These are phyloP conservation scores for Catharus bicknelli DNA, from an alignment of 2,113 vertebrate genomes.

Conservation along the genomic window DNA sequence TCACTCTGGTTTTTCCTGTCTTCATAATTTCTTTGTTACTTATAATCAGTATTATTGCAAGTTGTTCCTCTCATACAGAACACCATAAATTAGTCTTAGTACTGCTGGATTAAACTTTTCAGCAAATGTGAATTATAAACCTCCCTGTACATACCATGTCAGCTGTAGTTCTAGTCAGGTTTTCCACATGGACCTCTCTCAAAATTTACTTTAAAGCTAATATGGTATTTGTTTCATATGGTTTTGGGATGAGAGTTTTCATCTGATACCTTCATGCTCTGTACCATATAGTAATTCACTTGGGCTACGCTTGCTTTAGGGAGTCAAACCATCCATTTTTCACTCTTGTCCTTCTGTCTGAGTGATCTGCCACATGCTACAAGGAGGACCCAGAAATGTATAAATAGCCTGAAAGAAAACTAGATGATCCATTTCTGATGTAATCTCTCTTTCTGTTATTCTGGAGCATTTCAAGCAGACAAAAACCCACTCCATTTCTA, in stretches of 20 bases:
- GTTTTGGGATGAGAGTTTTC: slow-evolving; percentile 23
- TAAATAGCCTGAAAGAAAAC: slow-evolving; percentile 15
- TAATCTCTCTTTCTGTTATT: neutral
- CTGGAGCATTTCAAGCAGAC: neutral
- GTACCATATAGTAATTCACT: slow-evolving; percentile 25
- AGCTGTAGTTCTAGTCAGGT: slow-evolving; percentile 3
- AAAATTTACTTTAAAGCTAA: slow-evolving; percentile 13
- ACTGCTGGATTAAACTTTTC: neutral
- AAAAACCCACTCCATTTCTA: neutral
- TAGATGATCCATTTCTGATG: neutral
- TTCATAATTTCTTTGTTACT: neutral
- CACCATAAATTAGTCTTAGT: neutral
- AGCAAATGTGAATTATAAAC: slow-evolving; percentile 35
- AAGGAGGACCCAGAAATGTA: neutral
- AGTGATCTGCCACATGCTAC: slow-evolving; percentile 31
- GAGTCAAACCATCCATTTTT: slow-evolving; percentile 26
- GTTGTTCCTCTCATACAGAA: neutral
- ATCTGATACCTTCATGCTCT: neutral
- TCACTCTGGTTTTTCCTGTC: neutral
- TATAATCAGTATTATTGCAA: neutral
- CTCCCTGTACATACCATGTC: neutral
- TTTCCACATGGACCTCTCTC: slow-evolving; percentile 2
- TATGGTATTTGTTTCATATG: slow-evolving; percentile 17
- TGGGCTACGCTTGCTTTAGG: slow-evolving; percentile 1
- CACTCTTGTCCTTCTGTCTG: slow-evolving; percentile 3